Percentiles rank a stretch among this genome's conserved stretches.
phyloP scores from a whole-genome alignment of 2,888 invertebrate genomes.

The Zygogramma bicolorata region DNA sequence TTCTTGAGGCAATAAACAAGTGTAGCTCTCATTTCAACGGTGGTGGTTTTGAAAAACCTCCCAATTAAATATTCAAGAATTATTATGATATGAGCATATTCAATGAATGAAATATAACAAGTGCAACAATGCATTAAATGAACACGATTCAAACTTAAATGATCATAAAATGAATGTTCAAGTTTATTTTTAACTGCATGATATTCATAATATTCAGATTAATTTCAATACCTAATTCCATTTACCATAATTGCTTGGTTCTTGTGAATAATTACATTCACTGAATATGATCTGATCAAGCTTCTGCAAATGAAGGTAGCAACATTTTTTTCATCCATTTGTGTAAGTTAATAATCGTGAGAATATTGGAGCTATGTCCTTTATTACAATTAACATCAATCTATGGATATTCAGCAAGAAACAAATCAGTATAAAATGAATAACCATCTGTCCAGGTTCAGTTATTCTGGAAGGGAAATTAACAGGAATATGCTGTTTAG shows the following conservation, averaged over 20 bases:
- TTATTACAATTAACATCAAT: background rate
- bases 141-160: background rate
- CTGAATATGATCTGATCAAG: background rate
- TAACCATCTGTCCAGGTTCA: no score
- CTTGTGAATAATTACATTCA: background rate
- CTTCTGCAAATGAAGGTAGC: background rate
- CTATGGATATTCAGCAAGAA: no score
- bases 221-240: background rate
- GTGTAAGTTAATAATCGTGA: background rate
- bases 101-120: background rate
- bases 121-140: background rate
- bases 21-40: no score
- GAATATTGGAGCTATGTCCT: background rate
- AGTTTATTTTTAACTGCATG: background rate
- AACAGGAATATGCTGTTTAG: no score
- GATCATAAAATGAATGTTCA: background rate
- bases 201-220: conserved; percentile 7
- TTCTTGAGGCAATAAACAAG: no score
- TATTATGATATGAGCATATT: background rate
- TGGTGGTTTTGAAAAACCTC: background rate
- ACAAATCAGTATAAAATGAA: no score
- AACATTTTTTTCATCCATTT: background rate
- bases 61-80: background rate
- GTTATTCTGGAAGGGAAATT: no score
- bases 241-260: background rate